phyloP scores from a whole-genome alignment of 2,888 invertebrate genomes.

The Neoaliturus tenellus region DNA sequence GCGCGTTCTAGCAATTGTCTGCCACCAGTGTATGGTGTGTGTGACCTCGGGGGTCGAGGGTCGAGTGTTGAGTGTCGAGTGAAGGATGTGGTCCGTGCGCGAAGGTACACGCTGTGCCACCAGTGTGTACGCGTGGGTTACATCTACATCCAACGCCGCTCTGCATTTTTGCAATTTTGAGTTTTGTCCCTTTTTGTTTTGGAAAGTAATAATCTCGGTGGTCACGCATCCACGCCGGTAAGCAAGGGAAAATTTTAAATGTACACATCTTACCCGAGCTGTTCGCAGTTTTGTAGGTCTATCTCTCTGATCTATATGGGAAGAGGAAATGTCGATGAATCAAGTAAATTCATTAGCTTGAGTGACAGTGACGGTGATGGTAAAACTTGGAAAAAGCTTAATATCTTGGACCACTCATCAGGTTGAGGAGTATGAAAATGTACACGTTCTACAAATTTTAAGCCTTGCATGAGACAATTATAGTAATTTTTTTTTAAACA shows the following conservation, averaged over 20 bases:
- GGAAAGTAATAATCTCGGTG: neutral
- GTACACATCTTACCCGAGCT: neutral
- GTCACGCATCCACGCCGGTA: neutral
- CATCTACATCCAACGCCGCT: neutral
- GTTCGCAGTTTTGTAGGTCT: neutral
- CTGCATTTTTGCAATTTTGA: neutral
- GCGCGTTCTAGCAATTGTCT: slow-evolving; percentile 34
- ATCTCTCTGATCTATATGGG: too few relatives aligned
- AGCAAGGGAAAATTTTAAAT: neutral
- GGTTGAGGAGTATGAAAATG: too few relatives aligned
- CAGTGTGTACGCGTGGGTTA: neutral
- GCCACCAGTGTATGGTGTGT: slow-evolving; percentile 27
- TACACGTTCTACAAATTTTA: too few relatives aligned
- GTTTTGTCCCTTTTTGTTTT: neutral
- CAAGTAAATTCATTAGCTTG: too few relatives aligned
- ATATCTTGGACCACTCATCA: too few relatives aligned
- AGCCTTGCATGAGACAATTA: too few relatives aligned
- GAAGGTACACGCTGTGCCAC: neutral
- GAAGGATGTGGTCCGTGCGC: neutral
- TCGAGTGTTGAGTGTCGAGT: neutral
- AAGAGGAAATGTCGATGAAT: too few relatives aligned
- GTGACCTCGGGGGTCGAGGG: neutral
- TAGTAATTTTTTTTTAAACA: too few relatives aligned
- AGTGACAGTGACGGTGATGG: too few relatives aligned
- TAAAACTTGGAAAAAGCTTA: too few relatives aligned